Conservation (phyloP, 1,140 invertebrate genomes). For the Magallana angulata region DNA sequence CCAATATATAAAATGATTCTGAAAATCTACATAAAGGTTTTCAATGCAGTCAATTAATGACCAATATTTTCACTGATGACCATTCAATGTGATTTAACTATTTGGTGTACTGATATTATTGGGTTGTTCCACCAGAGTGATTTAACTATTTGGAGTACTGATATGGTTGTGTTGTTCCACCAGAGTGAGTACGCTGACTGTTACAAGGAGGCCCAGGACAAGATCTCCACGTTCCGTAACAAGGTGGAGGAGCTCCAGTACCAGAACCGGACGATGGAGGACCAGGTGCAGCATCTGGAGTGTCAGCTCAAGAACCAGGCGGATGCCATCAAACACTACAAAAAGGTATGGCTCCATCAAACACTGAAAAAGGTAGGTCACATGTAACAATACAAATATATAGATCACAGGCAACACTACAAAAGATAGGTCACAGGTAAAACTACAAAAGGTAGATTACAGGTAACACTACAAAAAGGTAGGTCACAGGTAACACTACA, state of each 20-base stretch:
- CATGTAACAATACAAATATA: neutral
- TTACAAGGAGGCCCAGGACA: constrained; percentile 66
- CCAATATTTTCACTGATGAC: too few species aligned
- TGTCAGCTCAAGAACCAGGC: constrained; percentile 55
- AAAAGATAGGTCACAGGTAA: neutral
- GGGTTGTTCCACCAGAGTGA: constrained; percentile 56
- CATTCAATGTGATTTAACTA: too few species aligned
- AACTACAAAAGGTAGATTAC: neutral
- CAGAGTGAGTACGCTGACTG: constrained; percentile 66
- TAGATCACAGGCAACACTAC: too few species aligned
- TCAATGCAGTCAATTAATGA: too few species aligned
- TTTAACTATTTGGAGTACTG: too few species aligned
- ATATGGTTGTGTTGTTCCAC: neutral
- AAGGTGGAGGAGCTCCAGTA: constrained; percentile 68
- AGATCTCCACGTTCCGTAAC: constrained; percentile 61
- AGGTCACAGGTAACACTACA: too few species aligned
- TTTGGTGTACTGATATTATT: too few species aligned
- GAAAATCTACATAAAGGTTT: too few species aligned
- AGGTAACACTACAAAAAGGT: too few species aligned
- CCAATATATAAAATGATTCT: too few species aligned
- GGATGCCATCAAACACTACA: constrained; percentile 50
- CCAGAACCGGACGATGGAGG: constrained; percentile 62
- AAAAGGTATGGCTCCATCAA: constrained; percentile 52
- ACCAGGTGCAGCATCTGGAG: constrained; percentile 52
- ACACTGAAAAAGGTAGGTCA: neutral